Evolutionary conservation across 2,888 invertebrate genomes (phyloP).

Genomic region (Platerodrilus igneus): DNA sequence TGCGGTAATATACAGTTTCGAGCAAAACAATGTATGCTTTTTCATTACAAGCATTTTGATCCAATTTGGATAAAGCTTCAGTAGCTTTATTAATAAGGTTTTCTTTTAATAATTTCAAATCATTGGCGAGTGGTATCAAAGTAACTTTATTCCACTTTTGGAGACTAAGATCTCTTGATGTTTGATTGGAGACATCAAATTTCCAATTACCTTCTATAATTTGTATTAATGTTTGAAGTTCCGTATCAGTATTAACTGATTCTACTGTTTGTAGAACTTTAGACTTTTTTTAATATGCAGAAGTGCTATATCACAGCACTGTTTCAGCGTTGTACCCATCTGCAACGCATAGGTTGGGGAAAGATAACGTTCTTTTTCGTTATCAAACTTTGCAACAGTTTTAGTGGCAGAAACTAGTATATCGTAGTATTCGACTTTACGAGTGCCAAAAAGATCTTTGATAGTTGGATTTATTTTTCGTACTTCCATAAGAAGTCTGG

Average conservation of each 20-base stretch:
- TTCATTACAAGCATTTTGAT: too few species aligned
- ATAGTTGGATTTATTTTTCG: too few species aligned
- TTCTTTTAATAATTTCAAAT: conserved; percentile 16
- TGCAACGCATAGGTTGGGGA: conserved; percentile 17
- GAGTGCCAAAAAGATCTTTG: too few species aligned
- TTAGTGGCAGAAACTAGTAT: conserved; percentile 15
- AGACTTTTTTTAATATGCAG: conserved; percentile 4
- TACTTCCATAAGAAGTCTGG: too few species aligned
- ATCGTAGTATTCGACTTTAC: conserved; percentile 16
- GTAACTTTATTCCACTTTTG: conserved; percentile 21
- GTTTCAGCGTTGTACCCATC: conserved; percentile 15
- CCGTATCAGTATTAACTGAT: conserved; percentile 15
- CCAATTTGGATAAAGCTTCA: too few species aligned
- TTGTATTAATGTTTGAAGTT: conserved; percentile 17
- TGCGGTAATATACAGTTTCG: too few species aligned
- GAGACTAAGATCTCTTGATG: conserved; percentile 10
- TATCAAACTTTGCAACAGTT: conserved; percentile 14
- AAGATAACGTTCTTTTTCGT: conserved; percentile 9
- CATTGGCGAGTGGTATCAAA: conserved; percentile 14
- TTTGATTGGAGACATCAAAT: conserved; percentile 18
- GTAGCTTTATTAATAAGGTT: too few species aligned
- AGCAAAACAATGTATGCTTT: too few species aligned
- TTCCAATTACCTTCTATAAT: conserved; percentile 17
- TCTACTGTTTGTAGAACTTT: neutral
- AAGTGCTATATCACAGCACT: conserved; percentile 17